Conservation (phyloP, 2,888 invertebrate genomes). For the Stenotaenia linearis region DNA sequence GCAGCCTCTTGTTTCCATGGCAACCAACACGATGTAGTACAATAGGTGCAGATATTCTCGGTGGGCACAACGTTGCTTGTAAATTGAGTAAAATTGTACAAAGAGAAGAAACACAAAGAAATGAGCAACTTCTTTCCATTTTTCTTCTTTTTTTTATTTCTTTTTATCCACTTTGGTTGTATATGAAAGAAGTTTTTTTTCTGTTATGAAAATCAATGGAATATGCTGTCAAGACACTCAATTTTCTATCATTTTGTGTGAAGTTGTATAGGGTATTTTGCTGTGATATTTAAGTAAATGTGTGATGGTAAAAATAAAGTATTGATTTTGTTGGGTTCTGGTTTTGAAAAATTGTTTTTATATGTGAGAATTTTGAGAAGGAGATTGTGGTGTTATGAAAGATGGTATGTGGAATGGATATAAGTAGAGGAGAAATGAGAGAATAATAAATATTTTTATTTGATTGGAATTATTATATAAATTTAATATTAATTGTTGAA, state of each 20-base stretch:
- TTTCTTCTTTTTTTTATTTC: neutral
- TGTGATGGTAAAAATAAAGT: no score
- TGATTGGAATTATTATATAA: no score
- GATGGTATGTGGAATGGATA: no score
- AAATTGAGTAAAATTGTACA: slow-evolving; percentile 7
- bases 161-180: neutral
- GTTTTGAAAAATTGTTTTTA: no score
- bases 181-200: neutral
- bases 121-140: neutral
- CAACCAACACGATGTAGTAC: slow-evolving; percentile 7
- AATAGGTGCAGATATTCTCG: slow-evolving; percentile 19
- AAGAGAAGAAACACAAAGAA: neutral
- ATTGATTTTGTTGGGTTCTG: no score
- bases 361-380: no score
- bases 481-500: no score
- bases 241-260: neutral
- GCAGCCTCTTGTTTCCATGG: slow-evolving; percentile 11
- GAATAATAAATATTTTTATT: no score
- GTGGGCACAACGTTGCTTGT: slow-evolving; percentile 1
- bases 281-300: no score
- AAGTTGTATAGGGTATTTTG: neutral
- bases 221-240: neutral
- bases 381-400: no score
- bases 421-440: no score
- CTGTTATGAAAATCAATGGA: neutral